These are phyloP conservation scores for Sabellastarte sp. DNA, from an alignment of 2,888 invertebrate genomes.

Conservation along the genomic window DNA sequence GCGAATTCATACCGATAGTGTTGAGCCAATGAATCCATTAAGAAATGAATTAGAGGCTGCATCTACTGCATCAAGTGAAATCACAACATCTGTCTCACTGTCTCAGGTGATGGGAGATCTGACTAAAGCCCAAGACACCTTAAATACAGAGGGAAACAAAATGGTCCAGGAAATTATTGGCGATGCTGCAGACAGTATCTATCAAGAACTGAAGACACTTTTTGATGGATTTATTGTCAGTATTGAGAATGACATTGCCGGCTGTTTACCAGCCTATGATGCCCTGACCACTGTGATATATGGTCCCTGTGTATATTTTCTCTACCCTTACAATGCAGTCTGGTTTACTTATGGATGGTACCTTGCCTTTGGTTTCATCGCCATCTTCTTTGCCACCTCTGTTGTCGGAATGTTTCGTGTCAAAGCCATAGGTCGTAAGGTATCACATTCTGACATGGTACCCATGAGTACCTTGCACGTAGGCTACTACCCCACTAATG, in stretches of 20 bases:
- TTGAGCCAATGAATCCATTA: background rate
- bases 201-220: background rate
- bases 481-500: too few species aligned
- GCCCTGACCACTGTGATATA: background rate
- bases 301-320: background rate
- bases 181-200: background rate
- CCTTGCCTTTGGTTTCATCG: background rate
- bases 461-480: too few species aligned
- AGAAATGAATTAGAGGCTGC: background rate
- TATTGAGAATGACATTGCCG: background rate
- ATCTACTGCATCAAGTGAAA: background rate
- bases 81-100: background rate
- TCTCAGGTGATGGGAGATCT: background rate
- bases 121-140: background rate
- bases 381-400: background rate
- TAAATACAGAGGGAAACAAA: background rate
- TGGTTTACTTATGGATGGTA: conserved; percentile 2
- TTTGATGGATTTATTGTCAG: background rate
- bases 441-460: too few species aligned
- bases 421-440: background rate
- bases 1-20: background rate
- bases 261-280: background rate
- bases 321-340: background rate
- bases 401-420: background rate
- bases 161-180: background rate